Percentiles rank a stretch among this genome's conserved stretches.
These are phyloP conservation scores for Sebastes itinus DNA, from an alignment of 2,797 vertebrate species.

Conservation along the genomic window DNA sequence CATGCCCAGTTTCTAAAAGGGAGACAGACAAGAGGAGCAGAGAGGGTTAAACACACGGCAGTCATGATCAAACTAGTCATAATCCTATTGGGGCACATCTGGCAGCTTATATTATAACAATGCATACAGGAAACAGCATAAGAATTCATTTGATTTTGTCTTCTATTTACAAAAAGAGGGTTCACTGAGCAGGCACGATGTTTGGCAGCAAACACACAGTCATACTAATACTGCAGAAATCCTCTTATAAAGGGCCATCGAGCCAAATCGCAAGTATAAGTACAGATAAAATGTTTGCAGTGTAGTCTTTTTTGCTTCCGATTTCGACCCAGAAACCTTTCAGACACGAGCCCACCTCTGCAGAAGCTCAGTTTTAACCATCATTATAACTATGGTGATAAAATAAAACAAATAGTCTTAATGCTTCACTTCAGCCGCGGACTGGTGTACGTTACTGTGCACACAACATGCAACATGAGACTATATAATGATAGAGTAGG, in stretches of 20 bases:
- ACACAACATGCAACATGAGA: constrained; percentile 68
- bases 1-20: constrained; percentile 90
- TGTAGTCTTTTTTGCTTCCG: neutral
- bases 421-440: constrained; percentile 43
- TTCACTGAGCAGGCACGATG: constrained; percentile 3
- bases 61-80: constrained; percentile 66
- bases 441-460: constrained; percentile 66
- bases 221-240: constrained; percentile 7
- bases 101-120: constrained; percentile 54
- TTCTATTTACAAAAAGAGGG: constrained; percentile 19
- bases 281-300: neutral
- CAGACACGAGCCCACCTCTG: constrained; percentile 10
- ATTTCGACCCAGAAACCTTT: constrained; percentile 26
- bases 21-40: constrained; percentile 51
- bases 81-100: constrained; percentile 58
- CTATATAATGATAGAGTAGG: constrained; percentile 65
- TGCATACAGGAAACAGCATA: constrained; percentile 38
- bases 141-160: constrained; percentile 33
- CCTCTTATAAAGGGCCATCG: neutral
- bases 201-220: constrained; percentile 3
- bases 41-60: constrained; percentile 42
- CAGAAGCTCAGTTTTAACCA: constrained; percentile 16
- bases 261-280: neutral
- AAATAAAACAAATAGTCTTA: constrained; percentile 59
- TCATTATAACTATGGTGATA: constrained; percentile 40